These are phyloP conservation scores for Poeciliopsis turneri DNA, from an alignment of 2,797 vertebrate species.

Conservation along the genomic window DNA sequence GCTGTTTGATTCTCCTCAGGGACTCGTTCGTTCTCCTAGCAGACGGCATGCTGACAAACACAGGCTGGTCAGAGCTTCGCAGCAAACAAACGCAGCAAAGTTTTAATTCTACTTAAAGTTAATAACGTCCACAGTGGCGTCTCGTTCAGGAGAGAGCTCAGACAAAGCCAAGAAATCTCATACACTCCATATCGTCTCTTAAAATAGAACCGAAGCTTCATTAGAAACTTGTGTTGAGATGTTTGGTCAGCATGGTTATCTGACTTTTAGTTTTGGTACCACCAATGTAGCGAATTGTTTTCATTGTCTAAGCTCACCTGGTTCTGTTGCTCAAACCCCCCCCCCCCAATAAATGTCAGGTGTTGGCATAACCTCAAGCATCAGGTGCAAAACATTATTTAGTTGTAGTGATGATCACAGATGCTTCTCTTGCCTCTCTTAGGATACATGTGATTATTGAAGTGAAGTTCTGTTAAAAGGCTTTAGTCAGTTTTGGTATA, in stretches of 20 bases:
- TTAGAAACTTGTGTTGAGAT: neutral
- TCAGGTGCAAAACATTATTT: neutral
- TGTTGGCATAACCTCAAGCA: neutral
- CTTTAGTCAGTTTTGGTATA: neutral
- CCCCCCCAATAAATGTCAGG: neutral
- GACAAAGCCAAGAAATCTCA: neutral
- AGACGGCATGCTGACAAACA: conserved; percentile 2
- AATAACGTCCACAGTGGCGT: neutral
- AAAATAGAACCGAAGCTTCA: neutral
- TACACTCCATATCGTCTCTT: neutral
- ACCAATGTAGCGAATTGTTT: neutral
- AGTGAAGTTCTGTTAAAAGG: neutral
- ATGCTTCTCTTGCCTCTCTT: neutral
- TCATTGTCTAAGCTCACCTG: neutral
- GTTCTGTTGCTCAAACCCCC: neutral
- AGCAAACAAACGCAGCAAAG: neutral
- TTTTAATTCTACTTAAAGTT: neutral
- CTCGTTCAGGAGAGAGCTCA: neutral
- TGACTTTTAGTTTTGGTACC: neutral
- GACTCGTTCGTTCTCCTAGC: conserved; percentile 33
- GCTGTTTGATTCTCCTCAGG: conserved; percentile 47
- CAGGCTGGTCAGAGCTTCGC: neutral
- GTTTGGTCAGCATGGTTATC: neutral
- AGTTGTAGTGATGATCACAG: neutral
- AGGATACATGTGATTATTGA: neutral